Percentiles rank a stretch among this genome's conserved stretches.
phyloP scores from a whole-genome alignment of 2,888 invertebrate genomes.

The Tetrapedia diversipes region DNA sequence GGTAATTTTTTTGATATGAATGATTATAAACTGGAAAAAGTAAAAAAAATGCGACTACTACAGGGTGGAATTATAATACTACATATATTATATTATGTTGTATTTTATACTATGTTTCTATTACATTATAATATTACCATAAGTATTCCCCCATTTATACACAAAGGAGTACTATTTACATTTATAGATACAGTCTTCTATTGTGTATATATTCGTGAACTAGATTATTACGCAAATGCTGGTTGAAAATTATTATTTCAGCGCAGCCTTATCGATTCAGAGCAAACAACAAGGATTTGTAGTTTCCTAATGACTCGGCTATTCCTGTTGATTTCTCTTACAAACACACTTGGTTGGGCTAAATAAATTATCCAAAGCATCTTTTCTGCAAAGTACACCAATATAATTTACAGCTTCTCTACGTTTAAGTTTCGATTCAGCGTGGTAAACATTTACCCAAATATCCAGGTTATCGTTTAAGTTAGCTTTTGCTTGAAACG shows the following conservation, averaged over 20 bases:
- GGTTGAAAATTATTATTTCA: neutral
- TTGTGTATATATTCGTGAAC: neutral
- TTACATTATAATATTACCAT: too few species aligned
- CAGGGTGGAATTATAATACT: too few species aligned
- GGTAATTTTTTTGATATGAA: too few species aligned
- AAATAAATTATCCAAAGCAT: constrained; percentile 1
- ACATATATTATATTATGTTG: too few species aligned
- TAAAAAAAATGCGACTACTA: too few species aligned
- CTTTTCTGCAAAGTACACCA: neutral
- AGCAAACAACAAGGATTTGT: neutral
- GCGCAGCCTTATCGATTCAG: neutral
- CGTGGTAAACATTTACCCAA: constrained; percentile 25
- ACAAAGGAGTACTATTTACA: neutral
- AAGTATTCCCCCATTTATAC: too few species aligned
- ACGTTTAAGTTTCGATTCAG: neutral
- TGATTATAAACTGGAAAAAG: too few species aligned
- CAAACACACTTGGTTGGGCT: constrained; percentile 1
- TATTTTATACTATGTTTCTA: too few species aligned
- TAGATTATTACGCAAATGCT: constrained; percentile 11
- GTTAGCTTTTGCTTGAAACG: too few species aligned
- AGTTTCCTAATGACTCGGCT: neutral
- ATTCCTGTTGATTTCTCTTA: too few species aligned
- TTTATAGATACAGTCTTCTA: neutral
- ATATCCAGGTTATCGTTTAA: neutral
- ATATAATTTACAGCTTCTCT: neutral